Conservation (phyloP, 2,113 vertebrate genomes). For the Pterocles orientalis region DNA sequence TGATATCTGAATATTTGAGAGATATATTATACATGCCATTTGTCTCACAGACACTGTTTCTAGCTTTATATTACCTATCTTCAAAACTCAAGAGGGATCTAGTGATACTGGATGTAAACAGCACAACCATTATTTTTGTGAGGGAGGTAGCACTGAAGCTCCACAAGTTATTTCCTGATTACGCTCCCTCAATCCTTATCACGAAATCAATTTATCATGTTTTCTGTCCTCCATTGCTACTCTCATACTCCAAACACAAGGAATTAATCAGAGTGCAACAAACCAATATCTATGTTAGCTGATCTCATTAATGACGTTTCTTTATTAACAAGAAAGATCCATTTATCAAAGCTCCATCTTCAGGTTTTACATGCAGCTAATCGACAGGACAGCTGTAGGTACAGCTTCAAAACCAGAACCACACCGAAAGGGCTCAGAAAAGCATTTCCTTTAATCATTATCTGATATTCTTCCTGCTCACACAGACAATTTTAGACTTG, state of each 20-base stretch:
- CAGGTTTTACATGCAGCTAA: not conserved
- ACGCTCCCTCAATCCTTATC: not conserved
- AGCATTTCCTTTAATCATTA: not conserved
- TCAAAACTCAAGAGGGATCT: not conserved
- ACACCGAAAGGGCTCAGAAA: not conserved
- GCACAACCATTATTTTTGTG: not conserved
- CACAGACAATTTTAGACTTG: not conserved
- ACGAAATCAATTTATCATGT: not conserved
- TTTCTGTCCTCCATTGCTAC: not conserved
- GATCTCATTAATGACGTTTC: not conserved
- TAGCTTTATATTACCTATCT: conserved; percentile 1
- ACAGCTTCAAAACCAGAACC: not conserved
- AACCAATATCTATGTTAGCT: not conserved
- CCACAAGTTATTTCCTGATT: conserved; percentile 1
- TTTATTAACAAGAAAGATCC: not conserved
- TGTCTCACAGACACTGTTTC: not conserved
- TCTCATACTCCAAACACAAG: not conserved
- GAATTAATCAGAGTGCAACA: conserved; percentile 28
- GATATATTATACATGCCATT: not conserved
- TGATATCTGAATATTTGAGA: conserved; percentile 1
- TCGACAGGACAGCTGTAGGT: not conserved
- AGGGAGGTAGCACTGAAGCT: not conserved
- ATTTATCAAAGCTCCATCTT: not conserved
- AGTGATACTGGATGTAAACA: not conserved
- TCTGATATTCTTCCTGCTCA: not conserved